Evolutionary conservation across 2,797 vertebrate genomes (phyloP), one percentile per base, ranked within the genome.

Genomic region (Oceanodroma leucorhoa): DNA sequence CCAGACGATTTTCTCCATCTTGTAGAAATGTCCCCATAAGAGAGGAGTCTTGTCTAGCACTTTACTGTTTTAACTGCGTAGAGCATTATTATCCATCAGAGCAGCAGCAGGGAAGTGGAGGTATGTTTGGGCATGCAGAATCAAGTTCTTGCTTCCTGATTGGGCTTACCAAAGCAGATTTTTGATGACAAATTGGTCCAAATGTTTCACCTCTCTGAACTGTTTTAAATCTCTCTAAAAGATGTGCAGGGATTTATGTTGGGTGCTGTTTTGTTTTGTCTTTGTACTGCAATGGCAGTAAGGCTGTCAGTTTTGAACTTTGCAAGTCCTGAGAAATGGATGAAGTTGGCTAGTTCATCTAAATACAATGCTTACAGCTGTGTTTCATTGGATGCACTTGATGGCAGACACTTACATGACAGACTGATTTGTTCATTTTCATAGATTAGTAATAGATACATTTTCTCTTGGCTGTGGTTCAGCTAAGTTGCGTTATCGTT

Each of bases 291-390:
- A 84, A 30, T 14, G 73, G 77, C 41, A 81, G 57, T 58, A 65
- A 73, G 23, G n/a, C 75, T 95, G 84, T 34, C 54, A 55, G 57
- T 83, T 93, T 79, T 91, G 66, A 76, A 91, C 62, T 94, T 71
- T 17, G 8, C 20, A 76, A 53, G 61, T 54, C 72, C 62, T 64
- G 73, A 93, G 70, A 76, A 93, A 55, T 67, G 57, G 61, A 60
- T 85, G 57, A 70, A 71, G 57, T 89, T 95, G 92, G 70, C 40
- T 75, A 64, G 75, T 87, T 87, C 23, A 53, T 78, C 46, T 85
- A 69, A 93, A 88, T 32, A 13, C 5, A 2, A 1, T 45, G 40
- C 66, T 87, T 93, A 89, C 85, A 93, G 92, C 87, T 95, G 81
- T 75, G 53, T 86, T 93, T 89, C 87, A 38, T n/a, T 83, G 93